Evolutionary conservation across 2,888 invertebrate species (phyloP), one percentile per base, ranked within the genome.

Genomic region (Heliothis peltigera): DNA sequence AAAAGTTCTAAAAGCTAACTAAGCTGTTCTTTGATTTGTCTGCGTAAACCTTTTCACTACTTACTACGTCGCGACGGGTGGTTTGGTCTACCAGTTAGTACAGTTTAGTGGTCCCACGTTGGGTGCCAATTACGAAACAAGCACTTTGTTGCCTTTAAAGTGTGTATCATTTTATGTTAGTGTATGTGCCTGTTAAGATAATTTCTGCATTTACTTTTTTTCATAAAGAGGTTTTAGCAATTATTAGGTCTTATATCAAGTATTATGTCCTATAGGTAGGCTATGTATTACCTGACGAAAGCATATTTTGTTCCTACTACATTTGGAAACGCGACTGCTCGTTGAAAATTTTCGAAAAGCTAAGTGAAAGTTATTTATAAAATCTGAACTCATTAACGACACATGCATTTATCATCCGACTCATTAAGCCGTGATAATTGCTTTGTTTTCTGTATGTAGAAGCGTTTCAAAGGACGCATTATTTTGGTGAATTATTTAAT

Each of bases 101-200:
- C 28, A 28, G 28, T 28, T 10, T 32, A 32, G 0, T 15, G 4
- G 25, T 17, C 39, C 42, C 64, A 53, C 10, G 54, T 21, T 42
- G 18, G 12, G 21, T n/a, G 49, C 49, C 69, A 68, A 58, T 46
- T 44, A 49, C 0, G 10, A 10, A 32, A 12, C 32, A 3, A 8
- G 12, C 12, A 2, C 8, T 32, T 32, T 12, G 32, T 32, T 32
- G 3, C 10, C 12, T 12, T 12, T 12, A 12, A 8, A 12, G 10
- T 4, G 19, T 6, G 19, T 19, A 44, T 19, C 15, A 10, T 18
- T 10, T 5, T 2, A 10, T 44, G n/a, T 19, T 15, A 12, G 10
- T 44, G 19, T 44, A 19, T 19, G 12, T 5, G 19, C 18, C 3
- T 44, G 10, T 15, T 44, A 19, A 18, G 10, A 0, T n/a, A n/a